Evolutionary conservation across 2,797 vertebrate genomes (phyloP).

Genomic region (Ficedula albicollis): DNA sequence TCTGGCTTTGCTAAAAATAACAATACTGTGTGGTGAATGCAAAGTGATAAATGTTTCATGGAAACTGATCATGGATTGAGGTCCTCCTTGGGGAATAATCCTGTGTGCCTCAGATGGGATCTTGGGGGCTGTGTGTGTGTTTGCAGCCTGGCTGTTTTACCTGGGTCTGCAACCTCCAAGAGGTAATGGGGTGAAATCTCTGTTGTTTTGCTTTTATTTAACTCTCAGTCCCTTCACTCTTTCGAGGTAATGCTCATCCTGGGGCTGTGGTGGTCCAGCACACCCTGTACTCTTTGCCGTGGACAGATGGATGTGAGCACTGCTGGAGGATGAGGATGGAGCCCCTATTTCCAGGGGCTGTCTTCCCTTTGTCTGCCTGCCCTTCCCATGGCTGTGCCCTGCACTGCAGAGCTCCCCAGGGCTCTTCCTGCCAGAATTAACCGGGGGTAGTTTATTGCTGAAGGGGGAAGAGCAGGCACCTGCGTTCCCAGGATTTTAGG

Average conservation of each 20-base stretch:
- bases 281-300: not conserved
- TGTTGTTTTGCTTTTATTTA: not conserved
- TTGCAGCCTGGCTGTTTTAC: not conserved
- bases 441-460: not conserved
- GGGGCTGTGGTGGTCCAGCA: not conserved
- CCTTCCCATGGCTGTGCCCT: not conserved
- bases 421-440: not conserved
- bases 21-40: not conserved
- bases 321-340: not conserved
- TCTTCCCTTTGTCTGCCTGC: not conserved
- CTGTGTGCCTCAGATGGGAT: not conserved
- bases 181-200: not conserved
- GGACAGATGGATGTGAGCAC: rapidly evolving
- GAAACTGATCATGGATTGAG: not conserved
- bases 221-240: not conserved
- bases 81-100: not conserved
- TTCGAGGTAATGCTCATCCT: rapidly evolving
- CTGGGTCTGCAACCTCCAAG: not conserved
- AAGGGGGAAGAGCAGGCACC: not conserved
- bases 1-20: constrained; percentile 26
- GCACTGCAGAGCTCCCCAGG: not conserved
- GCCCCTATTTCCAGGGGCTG: not conserved
- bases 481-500: not conserved
- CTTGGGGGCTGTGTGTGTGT: not conserved
- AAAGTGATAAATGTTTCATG: not conserved